Percentiles rank a stretch among this genome's conserved stretches.
Evolutionary conservation across 2,113 vertebrate genomes (phyloP).

Genomic region (Steatornis caripensis): DNA sequence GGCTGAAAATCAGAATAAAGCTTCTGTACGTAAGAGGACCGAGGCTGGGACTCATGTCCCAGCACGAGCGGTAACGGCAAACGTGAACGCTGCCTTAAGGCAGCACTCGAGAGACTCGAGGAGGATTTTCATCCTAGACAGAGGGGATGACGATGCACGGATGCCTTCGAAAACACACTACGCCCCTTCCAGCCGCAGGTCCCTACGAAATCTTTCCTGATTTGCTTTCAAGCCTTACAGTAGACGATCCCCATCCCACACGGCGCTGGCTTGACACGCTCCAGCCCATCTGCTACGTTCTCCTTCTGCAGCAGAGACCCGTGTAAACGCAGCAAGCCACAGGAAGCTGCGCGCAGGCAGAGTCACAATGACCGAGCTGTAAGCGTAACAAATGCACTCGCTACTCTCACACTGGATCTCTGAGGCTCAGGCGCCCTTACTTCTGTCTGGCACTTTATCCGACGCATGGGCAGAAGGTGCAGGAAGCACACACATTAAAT

Average conservation of each 20-base stretch:
- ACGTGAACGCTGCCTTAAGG: not conserved
- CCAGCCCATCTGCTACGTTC: not conserved
- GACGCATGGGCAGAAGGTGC: not conserved
- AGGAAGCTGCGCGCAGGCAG: not conserved
- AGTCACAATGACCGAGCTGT: not conserved
- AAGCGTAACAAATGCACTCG: not conserved
- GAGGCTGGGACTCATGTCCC: not conserved
- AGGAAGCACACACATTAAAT: not conserved
- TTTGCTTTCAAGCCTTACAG: not conserved
- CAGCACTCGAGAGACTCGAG: not conserved
- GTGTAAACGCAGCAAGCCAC: too few relatives aligned
- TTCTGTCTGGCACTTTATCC: not conserved
- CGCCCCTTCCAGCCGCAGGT: not conserved
- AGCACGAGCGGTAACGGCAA: not conserved
- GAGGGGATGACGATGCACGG: not conserved
- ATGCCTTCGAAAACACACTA: not conserved
- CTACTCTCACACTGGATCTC: fast-evolving
- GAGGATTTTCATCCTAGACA: not conserved
- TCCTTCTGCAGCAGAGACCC: not conserved
- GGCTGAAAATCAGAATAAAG: not conserved
- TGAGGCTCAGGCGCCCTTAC: not conserved
- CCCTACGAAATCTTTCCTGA: not conserved
- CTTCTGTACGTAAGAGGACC: not conserved
- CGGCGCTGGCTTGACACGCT: not conserved
- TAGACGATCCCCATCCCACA: not conserved